Evolutionary conservation across 2,113 vertebrate species (phyloP), one percentile per base, ranked within the genome.

Genomic region (Nycticebus coucang): DNA sequence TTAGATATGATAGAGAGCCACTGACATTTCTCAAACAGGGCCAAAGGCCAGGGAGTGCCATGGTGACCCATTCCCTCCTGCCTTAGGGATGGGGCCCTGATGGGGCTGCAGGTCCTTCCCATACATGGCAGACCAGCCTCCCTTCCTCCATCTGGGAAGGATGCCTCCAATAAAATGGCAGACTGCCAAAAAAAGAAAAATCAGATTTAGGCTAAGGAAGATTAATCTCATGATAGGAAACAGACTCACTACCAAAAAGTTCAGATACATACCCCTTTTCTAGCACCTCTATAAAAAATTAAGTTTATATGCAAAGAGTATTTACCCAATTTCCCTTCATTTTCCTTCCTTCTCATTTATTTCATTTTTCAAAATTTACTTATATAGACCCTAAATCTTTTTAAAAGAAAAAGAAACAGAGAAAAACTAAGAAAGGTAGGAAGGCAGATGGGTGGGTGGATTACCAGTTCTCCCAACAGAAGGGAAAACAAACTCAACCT

Each of bases 401-500:
- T 69, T 30, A 72, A 92, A n/a, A 90, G 33, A 87, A 96, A 92
- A 94, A 60, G 6, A 37, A 75, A 78, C 45, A 77, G 77, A 87
- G 22, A 57, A 60, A 60, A 91, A 89, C 18, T 60, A 62, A 83
- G 68, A 86, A 94, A 97, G 80, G 84, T 89, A 95, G n/a, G 14
- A 91, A 85, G 33, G 45, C 72, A 97, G 64, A 71, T 78, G 60
- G 71, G 10, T 77, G 71, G 37, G 45, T 2, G 0, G 62, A 81
- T 55, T 81, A 90, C 35, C 82, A 50, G 22, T 87, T 95, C 59
- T 78, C 57, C 68, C 80, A 87, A 62, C 37, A 96, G 87, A 95
- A 95, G 41, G 79, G 66, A 92, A 95, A 95, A 92, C 87, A 71
- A 95, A 86, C 64, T 84, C 55, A 71, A 62, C 30, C 78, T 64